Evolutionary conservation across 2,797 vertebrate species (phyloP), one percentile per base, ranked within the genome.

Genomic region (Mycteria americana): DNA sequence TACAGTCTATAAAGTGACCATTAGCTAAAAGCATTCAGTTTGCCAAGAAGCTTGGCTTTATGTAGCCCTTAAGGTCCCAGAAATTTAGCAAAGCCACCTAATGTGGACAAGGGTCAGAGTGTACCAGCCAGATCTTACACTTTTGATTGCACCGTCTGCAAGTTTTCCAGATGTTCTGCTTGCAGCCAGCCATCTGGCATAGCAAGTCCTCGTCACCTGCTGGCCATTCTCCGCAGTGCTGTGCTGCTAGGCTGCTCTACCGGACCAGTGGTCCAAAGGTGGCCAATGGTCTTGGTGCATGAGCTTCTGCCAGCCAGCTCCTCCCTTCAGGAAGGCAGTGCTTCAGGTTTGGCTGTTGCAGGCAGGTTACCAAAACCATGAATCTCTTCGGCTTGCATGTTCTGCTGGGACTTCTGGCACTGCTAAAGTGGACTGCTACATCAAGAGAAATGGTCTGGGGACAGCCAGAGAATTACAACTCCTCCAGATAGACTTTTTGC

Each of bases 201-300:
- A 48, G 35, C 22, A 83, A 25, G 16, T 35, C 57, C 19, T 62
- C 1, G 0, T 67, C n/a, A 68, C 18, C n/a, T 50, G 39, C 31
- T 46, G 8, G 43, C 39, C 43, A 5, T 48, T 75, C 53, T 35
- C 48, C 0, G 1, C 11, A 21, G 28, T 14, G 33, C 24, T 5
- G 22, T 53, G 76, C 17, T 6, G 0, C 17, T 54, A 37, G 22
- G 37, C n/a, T 57, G n/a, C 23, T 60, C 41, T 30, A 13, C 13
- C 0, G 2, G 16, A 33, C 24, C n/a, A 7, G 21, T 18, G 18
- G 33, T 33, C 65, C 60, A 25, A 43, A 68, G 24, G 19, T 7
- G 12, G 31, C 22, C 59, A 41, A 13, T 5, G 12, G 11, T 68
- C 41, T 51, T 0, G 0, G 19, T 1, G 0, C 3, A 1, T 45